Conservation (phyloP, 2,113 vertebrate genomes). For the Edolisoma coerulescens region DNA sequence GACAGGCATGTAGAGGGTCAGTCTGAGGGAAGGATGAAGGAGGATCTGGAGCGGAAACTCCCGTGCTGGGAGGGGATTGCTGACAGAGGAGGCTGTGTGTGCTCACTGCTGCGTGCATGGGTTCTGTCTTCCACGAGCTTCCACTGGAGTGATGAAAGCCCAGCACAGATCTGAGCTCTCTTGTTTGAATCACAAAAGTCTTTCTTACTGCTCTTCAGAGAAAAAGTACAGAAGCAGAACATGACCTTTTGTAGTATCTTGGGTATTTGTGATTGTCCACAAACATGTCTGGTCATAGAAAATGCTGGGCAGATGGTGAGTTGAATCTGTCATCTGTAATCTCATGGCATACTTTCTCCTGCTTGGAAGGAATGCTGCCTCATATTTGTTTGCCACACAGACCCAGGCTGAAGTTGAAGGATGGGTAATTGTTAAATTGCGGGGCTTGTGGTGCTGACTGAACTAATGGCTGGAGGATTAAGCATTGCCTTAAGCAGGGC, state of each 20-base stretch:
- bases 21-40: neutral
- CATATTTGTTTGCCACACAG: neutral
- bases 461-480: neutral
- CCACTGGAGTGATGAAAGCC: neutral
- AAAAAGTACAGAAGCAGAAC: neutral
- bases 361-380: neutral
- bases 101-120: fast-evolving
- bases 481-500: neutral
- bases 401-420: neutral
- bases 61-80: neutral
- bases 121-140: fast-evolving
- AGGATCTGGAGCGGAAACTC: slow-evolving; percentile 14
- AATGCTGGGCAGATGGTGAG: neutral
- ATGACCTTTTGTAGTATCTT: neutral
- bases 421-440: slow-evolving; percentile 9
- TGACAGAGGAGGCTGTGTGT: neutral
- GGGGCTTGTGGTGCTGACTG: neutral
- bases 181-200: neutral
- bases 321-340: neutral
- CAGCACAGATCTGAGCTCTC: neutral
- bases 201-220: neutral
- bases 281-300: neutral
- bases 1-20: neutral
- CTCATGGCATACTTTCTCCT: neutral
- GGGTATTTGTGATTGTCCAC: neutral